Percentiles rank a stretch among this genome's conserved stretches.
Evolutionary conservation across 2,888 invertebrate genomes (phyloP).

Genomic region (Hirtodrosophila alboralis): DNA sequence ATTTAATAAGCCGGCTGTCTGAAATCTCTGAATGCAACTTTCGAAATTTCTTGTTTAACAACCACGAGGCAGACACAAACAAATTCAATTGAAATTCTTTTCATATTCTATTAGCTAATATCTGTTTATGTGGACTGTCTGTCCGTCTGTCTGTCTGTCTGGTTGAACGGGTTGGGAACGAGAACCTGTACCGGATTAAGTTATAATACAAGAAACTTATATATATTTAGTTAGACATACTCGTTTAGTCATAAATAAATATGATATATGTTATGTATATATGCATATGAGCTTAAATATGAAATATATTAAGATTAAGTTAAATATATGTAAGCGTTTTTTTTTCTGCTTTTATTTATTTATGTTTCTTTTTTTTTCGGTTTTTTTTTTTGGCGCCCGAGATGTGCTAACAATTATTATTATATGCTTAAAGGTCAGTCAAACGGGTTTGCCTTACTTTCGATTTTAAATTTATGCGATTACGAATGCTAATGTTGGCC

Average conservation of each 20-base stretch:
- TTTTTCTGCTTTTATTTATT: conserved; percentile 19
- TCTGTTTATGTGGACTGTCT: conserved; percentile 22
- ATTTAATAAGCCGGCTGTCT: conserved; percentile 12
- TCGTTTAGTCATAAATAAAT: conserved; percentile 8
- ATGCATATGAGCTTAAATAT: not conserved
- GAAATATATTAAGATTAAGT: conserved; percentile 9
- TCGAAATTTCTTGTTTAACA: conserved; percentile 30
- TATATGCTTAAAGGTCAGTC: conserved; percentile 70
- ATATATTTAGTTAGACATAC: conserved; percentile 2
- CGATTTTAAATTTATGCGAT: conserved; percentile 63
- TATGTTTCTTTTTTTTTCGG: conserved; percentile 7
- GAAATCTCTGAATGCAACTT: not conserved
- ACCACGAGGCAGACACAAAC: conserved; percentile 44
- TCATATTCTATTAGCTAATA: conserved; percentile 12
- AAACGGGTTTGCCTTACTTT: conserved; percentile 69
- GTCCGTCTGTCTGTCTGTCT: conserved; percentile 32
- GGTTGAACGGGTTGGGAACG: conserved; percentile 50
- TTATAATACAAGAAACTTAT: conserved; percentile 10
- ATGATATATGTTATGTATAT: not conserved
- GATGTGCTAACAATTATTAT: conserved; percentile 74
- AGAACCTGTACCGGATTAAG: conserved; percentile 52
- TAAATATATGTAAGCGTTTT: conserved; percentile 22
- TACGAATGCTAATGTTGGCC: conserved; percentile 41
- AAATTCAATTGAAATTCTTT: conserved; percentile 32
- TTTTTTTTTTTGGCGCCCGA: conserved; percentile 20